A percentile compares a stretch with the other conserved stretches of the same genome.
These are phyloP conservation scores for Camponotus pennsylvanicus DNA, from an alignment of 1,140 invertebrate species.

Conservation along the genomic window DNA sequence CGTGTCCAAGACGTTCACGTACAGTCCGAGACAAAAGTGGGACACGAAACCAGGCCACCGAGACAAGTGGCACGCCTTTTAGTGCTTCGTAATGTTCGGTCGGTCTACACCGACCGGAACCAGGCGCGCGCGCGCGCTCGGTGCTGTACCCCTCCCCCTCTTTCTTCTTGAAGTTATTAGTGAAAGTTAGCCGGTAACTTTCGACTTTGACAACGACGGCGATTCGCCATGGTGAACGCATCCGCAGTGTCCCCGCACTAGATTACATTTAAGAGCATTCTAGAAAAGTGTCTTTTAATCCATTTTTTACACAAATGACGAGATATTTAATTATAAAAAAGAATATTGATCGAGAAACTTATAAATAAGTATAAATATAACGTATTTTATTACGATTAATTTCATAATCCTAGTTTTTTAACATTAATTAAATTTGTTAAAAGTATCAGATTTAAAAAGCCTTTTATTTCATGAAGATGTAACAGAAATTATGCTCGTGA, in stretches of 20 bases:
- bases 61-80: constrained; percentile 86
- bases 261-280: constrained; percentile 15
- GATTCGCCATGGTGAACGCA: constrained; percentile 67
- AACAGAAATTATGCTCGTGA: not conserved
- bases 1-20: constrained; percentile 74
- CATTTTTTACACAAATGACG: too few relatives aligned
- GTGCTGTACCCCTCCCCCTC: constrained; percentile 63
- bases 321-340: not conserved
- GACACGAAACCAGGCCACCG: constrained; percentile 86
- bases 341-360: not conserved
- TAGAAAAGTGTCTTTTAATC: not conserved
- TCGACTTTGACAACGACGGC: constrained; percentile 79
- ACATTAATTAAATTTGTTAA: not conserved
- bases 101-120: constrained; percentile 68
- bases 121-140: constrained; percentile 43
- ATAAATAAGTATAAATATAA: not conserved
- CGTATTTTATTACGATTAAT: not conserved
- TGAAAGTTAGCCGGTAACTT: constrained; percentile 85
- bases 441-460: not conserved
- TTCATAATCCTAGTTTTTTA: not conserved
- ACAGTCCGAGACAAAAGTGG: constrained; percentile 80
- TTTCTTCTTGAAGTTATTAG: constrained; percentile 78
- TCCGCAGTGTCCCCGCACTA: constrained; percentile 40
- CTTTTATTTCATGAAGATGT: not conserved
- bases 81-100: constrained; percentile 78